phyloP scores from a whole-genome alignment of 2,888 invertebrate species.

The Acleris cristana region DNA sequence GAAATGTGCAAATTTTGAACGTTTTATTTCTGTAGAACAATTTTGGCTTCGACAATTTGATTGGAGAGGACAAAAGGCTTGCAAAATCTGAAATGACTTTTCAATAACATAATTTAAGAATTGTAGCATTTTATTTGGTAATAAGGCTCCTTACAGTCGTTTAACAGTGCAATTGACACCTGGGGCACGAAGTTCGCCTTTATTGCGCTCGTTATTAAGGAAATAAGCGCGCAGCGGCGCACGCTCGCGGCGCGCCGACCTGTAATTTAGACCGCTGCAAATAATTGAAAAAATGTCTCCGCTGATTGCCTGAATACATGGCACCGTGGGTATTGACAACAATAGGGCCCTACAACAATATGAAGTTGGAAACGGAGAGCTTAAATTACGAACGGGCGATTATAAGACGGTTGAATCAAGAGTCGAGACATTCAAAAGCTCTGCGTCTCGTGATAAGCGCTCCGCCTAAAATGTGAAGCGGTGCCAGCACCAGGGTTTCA shows the following conservation, averaged over 20 bases:
- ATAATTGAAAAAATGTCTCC: constrained; percentile 52
- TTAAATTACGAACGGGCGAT: neutral
- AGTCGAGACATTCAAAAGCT: constrained; percentile 24
- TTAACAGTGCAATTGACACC: constrained; percentile 66
- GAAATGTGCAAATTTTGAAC: constrained; percentile 26
- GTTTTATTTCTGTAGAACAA: constrained; percentile 20
- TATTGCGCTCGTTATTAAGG: constrained; percentile 43
- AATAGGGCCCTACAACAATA: constrained; percentile 8
- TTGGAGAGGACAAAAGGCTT: neutral
- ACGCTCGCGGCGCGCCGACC: constrained; percentile 47
- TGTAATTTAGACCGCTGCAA: constrained; percentile 60
- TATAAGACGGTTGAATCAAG: constrained; percentile 10
- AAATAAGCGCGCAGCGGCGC: constrained; percentile 42
- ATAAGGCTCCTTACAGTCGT: constrained; percentile 52
- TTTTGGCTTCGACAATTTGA: constrained; percentile 2
- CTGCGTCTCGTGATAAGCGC: constrained; percentile 23
- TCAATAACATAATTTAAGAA: constrained; percentile 58
- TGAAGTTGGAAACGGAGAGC: neutral
- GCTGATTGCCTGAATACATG: constrained; percentile 41
- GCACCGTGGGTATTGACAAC: constrained; percentile 37
- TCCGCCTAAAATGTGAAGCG: neutral
- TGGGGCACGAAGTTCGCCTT: constrained; percentile 51
- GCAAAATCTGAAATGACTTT: constrained; percentile 40
- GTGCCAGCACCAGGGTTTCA: no score
- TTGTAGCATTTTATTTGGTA: constrained; percentile 45